Base-by-base conservation (phyloP, 2,888 invertebrate species). In the Lysandra bellargus region DNA sequence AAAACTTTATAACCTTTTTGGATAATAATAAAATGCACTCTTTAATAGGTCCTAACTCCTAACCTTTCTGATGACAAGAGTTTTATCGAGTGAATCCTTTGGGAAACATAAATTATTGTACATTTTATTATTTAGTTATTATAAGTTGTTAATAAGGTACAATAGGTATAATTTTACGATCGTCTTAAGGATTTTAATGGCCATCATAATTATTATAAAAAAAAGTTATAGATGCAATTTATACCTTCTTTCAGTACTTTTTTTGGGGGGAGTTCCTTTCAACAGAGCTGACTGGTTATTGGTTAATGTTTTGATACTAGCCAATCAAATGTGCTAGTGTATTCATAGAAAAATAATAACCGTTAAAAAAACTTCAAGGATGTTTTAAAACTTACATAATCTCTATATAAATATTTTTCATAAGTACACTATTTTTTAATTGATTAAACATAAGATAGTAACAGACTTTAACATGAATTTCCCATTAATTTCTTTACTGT, bases 1-100 rank as follows among this genome's bases (percentile, higher is more conserved):
- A 90, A 90, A 91, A 87, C 86, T 90, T 92, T 89, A 91, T 89
- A 89, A 89, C 87, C 80, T 84, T 88, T 90, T 89, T 87, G 86
- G 86, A 87, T 83, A 85, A 87, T 83, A 86, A 90, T 93, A 91
- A 93, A 92, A 44, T 44, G 4, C 44, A 23, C 44, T 44, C n/a
- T 69, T 69, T 69, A 69, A 69, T 14, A 30, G 33, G 30, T 69
- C 64, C 33, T 30, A 69, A 69, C 33, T 69, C 64, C 33, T 30
- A 69, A 69, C 33, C 17, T 69, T 33, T 17, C 33, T 30, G 69
- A 69, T 69, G 69, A 69, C 69, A 69, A 33, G 69, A 69, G 33
- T 69, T 37, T 33, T 69, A 37, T 69, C 5, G 23, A 33, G 23
- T 69, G 69, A 14, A 33, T 69, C 69, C 33, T 69, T 37, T 69